A percentile compares a stretch with the other conserved stretches of the same genome.
Evolutionary conservation across 2,797 vertebrate genomes (phyloP).

Genomic region (Clarias fuscus): DNA sequence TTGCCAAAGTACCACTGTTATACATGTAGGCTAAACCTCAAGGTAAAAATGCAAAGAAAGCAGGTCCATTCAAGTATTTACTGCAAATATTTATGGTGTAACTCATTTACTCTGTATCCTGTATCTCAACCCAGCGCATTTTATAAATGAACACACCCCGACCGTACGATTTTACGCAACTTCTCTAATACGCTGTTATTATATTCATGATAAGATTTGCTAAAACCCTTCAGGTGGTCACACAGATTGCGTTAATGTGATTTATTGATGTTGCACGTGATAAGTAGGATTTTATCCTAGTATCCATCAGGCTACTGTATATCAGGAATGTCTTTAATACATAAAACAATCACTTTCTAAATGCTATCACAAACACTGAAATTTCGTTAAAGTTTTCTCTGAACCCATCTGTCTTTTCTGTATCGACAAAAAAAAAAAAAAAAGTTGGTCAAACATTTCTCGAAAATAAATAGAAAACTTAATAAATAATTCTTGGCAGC

Average conservation of each 20-base stretch:
- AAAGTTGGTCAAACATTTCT: constrained; percentile 48
- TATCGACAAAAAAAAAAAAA: constrained; percentile 20
- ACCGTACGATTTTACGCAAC: constrained; percentile 15
- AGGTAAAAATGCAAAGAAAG: constrained; percentile 25
- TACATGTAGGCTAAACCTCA: not conserved
- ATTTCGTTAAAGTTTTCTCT: constrained; percentile 30
- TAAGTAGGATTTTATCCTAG: constrained; percentile 25
- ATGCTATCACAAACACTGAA: constrained; percentile 52
- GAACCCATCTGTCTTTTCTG: constrained; percentile 22
- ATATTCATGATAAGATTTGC: constrained; percentile 12
- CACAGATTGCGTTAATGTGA: constrained; percentile 19
- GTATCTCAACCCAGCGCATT: constrained; percentile 1
- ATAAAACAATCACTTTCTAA: constrained; percentile 52
- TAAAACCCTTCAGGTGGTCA: constrained; percentile 9
- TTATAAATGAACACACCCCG: constrained; percentile 19
- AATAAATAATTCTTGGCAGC: constrained; percentile 78
- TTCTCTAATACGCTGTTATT: constrained; percentile 7
- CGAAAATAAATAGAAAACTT: constrained; percentile 75
- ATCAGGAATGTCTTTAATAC: constrained; percentile 46
- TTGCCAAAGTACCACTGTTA: not conserved
- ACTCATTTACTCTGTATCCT: constrained; percentile 5
- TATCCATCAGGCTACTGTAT: constrained; percentile 33
- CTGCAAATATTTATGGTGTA: constrained; percentile 13
- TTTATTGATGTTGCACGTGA: constrained; percentile 21
- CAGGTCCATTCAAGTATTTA: constrained; percentile 19